These are phyloP conservation scores for Megathymus violae DNA, from an alignment of 1,140 invertebrate genomes.

Conservation along the genomic window DNA sequence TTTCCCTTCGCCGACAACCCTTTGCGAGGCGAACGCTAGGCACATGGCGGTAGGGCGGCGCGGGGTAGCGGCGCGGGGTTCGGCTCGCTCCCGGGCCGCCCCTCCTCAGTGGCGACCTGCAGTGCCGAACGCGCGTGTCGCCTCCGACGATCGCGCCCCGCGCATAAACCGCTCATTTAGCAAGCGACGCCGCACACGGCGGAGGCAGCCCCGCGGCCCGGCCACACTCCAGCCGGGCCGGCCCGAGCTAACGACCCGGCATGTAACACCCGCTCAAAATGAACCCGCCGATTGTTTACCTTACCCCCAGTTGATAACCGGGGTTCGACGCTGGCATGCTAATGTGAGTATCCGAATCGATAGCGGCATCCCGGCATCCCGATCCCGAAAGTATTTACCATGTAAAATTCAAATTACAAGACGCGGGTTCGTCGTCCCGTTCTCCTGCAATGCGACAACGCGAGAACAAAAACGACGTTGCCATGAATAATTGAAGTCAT, in stretches of 20 bases:
- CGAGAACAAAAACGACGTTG: conserved; percentile 51
- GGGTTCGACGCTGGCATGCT: conserved; percentile 76
- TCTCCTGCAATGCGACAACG: conserved; percentile 77
- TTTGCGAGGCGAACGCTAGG: conserved; percentile 71
- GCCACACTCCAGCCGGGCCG: conserved; percentile 68
- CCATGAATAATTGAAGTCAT: conserved; percentile 61
- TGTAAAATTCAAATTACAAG: conserved; percentile 46
- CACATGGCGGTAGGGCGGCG: conserved; percentile 67
- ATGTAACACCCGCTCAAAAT: conserved; percentile 71
- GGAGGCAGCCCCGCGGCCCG: conserved; percentile 64
- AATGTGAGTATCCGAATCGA: conserved; percentile 76
- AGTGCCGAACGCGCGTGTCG: conserved; percentile 80
- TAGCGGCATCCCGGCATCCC: conserved; percentile 42
- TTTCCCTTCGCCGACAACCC: conserved; percentile 73
- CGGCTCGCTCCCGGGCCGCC: conserved; percentile 70
- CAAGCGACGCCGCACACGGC: conserved; percentile 73
- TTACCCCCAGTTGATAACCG: conserved; percentile 77
- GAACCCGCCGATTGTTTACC: conserved; percentile 72
- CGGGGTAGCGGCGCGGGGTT: conserved; percentile 48
- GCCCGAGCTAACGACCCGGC: conserved; percentile 61
- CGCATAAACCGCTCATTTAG: conserved; percentile 72
- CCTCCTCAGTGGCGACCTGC: conserved; percentile 80
- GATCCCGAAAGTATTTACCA: conserved; percentile 43
- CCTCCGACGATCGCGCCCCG: conserved; percentile 72
- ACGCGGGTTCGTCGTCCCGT: conserved; percentile 39